Evolutionary conservation across 1,140 invertebrate species (phyloP), one percentile per base, ranked within the genome.

Genomic region (Anoplolepis gracilipes): DNA sequence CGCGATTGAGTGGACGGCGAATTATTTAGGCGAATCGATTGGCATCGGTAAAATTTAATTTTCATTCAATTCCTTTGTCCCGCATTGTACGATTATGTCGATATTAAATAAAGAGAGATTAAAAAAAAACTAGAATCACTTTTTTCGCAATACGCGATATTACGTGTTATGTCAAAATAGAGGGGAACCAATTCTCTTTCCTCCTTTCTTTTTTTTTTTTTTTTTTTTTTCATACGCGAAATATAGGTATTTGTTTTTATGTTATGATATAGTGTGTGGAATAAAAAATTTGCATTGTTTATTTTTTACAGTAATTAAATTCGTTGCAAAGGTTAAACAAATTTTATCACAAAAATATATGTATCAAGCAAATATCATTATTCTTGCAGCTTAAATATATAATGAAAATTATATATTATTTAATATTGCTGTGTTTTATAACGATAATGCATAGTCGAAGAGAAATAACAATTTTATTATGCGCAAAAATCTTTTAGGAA

Each of bases 21-120:
- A 72, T 72, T 55, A 81, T 49, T 49, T 49, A 49, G 46, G 39
- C 39, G 67, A 72, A 72, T 81, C 53, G 65, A 33, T 19, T 59
- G 53, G 16, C 25, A 42, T 79, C 46, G 65, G 25, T n/a, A 1
- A 59, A 72, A 33, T 46, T 82, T 73, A 61, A 72, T 61, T n/a
- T n/a, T n/a, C n/a, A n/a, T n/a, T n/a, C 78, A 33, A n/a, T 25
- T 39, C 25, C 67, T 73, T 59, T 33, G 53, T 59, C 42, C 1
- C 6, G 53, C n/a, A 59, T 36, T 22, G 42, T 42, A 46, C 76
- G 30, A 79, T 55, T 59, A 70, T 19, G 42, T 42, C 53, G 36
- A 59, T 36, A 13, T 72, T 39, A 57, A 70, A 39, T 72, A 72
- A 69, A 65, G 39, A 53, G 22, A 25, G 11, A 59, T 39, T 11